Percentiles rank a stretch among this genome's conserved stretches.
These are phyloP conservation scores for Marmota monax DNA, from an alignment of 2,113 vertebrate genomes.

Conservation along the genomic window DNA sequence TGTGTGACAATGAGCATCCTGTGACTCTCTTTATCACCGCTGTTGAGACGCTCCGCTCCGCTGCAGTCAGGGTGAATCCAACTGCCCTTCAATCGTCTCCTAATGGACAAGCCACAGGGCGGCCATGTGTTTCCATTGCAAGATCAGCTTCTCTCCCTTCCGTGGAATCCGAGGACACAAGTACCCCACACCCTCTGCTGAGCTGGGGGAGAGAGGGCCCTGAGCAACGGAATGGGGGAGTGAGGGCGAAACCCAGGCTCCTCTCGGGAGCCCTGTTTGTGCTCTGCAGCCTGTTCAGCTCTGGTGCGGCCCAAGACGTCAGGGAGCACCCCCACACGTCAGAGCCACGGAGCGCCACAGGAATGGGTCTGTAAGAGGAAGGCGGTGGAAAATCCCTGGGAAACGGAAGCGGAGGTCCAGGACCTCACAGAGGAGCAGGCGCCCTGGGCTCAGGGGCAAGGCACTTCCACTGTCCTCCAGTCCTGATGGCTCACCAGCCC, in stretches of 20 bases:
- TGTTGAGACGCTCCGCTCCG: conserved; percentile 13
- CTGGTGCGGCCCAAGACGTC: not conserved
- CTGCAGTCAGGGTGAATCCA: conserved; percentile 35
- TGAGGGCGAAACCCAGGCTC: not conserved
- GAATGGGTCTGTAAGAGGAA: not conserved
- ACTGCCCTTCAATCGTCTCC: conserved; percentile 59
- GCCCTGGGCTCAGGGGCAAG: not conserved
- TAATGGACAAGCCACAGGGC: conserved; percentile 69
- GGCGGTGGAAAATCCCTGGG: not conserved
- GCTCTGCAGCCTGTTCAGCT: not conserved
- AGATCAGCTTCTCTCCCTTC: conserved; percentile 24
- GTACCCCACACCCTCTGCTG: not conserved
- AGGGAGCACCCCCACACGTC: not conserved
- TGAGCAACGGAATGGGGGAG: too few species aligned
- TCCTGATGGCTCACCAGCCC: not conserved
- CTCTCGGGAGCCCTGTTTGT: not conserved
- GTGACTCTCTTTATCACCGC: conserved; percentile 55
- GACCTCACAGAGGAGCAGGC: not conserved
- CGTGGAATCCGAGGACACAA: conserved; percentile 15
- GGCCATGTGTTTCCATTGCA: conserved; percentile 1
- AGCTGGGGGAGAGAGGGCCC: not conserved
- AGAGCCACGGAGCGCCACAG: not conserved
- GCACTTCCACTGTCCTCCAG: not conserved
- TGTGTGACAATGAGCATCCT: conserved; percentile 5
- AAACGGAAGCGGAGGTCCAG: not conserved